Evolutionary conservation across 1,140 invertebrate species (phyloP).

Genomic region (Paraescarpia echinospica): DNA sequence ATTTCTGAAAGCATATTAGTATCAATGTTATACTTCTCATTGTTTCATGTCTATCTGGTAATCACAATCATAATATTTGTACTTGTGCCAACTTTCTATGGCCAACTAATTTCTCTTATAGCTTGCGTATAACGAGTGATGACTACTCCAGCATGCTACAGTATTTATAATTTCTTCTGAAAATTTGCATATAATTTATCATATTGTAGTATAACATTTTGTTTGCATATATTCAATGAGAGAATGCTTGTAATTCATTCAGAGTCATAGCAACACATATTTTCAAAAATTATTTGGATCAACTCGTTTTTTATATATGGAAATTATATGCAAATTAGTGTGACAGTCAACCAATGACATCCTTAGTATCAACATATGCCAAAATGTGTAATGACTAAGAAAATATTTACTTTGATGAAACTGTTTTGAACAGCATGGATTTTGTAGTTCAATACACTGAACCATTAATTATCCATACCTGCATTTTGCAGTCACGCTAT

Average conservation of each 20-base stretch:
- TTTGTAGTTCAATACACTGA: background rate
- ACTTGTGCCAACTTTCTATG: too few relatives aligned
- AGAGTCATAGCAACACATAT: background rate
- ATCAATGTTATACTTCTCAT: background rate
- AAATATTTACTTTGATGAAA: background rate
- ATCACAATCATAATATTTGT: too few relatives aligned
- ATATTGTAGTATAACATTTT: background rate
- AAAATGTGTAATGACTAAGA: background rate
- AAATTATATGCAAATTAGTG: background rate
- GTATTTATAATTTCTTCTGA: too few relatives aligned
- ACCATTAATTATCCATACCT: background rate
- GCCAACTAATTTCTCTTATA: too few relatives aligned
- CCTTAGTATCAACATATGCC: background rate
- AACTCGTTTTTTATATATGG: too few relatives aligned
- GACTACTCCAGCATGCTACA: too few relatives aligned
- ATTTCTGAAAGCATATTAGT: background rate
- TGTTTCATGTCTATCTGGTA: too few relatives aligned
- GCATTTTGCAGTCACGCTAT: background rate
- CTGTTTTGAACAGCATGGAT: background rate
- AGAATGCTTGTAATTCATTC: conserved; percentile 2
- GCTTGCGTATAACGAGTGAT: too few relatives aligned
- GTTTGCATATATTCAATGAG: background rate
- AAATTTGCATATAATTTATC: too few relatives aligned
- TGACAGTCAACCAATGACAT: background rate
- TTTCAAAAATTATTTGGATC: too few relatives aligned